Evolutionary conservation across 1,140 invertebrate genomes (phyloP).

Genomic region (Zaprionus inermis): DNA sequence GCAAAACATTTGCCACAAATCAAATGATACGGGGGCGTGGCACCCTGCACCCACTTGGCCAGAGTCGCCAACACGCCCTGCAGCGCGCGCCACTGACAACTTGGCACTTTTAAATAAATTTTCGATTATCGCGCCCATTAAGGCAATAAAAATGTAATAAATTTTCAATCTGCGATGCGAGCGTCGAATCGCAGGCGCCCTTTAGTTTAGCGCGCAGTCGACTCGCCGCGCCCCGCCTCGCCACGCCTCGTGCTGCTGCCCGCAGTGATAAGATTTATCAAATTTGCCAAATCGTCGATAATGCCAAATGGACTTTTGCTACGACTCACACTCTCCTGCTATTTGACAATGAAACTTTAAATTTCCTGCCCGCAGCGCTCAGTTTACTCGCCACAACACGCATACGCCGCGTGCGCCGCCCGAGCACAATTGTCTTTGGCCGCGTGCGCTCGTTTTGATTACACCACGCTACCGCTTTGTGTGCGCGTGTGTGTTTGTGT

Average conservation of each 20-base stretch:
- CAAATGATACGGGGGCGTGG: constrained; percentile 60
- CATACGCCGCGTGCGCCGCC: constrained; percentile 60
- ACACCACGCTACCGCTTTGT: constrained; percentile 44
- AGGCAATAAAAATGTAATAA: constrained; percentile 83
- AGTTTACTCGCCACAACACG: constrained; percentile 64
- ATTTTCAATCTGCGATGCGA: constrained; percentile 74
- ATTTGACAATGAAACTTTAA: constrained; percentile 66
- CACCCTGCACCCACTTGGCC: constrained; percentile 12
- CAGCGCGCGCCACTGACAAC: constrained; percentile 36
- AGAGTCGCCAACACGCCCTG: constrained; percentile 12
- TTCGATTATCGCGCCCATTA: constrained; percentile 82
- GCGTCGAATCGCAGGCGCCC: too few species aligned
- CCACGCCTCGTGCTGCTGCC: constrained; percentile 15
- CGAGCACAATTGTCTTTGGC: constrained; percentile 50
- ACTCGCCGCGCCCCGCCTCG: not conserved
- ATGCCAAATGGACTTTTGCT: constrained; percentile 68
- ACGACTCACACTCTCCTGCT: constrained; percentile 6
- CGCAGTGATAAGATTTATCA: constrained; percentile 72
- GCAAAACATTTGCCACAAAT: constrained; percentile 57
- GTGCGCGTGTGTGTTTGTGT: constrained; percentile 37
- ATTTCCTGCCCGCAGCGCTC: constrained; percentile 42
- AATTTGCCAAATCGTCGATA: constrained; percentile 77
- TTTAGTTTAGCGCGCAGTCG: constrained; percentile 37
- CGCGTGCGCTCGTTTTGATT: constrained; percentile 56
- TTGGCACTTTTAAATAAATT: constrained; percentile 78